Evolutionary conservation across 2,888 invertebrate genomes (phyloP).

Genomic region (Zootermopsis nevadensis): DNA sequence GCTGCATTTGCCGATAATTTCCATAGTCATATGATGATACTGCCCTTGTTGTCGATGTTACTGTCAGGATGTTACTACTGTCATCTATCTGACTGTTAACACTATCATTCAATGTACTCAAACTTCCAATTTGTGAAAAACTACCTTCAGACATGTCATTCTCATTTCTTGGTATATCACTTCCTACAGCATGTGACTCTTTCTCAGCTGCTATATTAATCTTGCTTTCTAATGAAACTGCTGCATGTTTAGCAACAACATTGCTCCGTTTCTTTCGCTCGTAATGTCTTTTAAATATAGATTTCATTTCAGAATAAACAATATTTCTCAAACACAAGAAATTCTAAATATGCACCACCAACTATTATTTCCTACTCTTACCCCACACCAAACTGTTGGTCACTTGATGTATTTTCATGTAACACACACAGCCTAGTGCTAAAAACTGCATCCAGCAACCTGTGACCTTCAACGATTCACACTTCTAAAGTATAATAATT

Average conservation of each 20-base stretch:
- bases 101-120: not conserved
- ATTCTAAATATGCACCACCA: too few relatives aligned
- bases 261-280: not conserved
- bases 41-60: too few relatives aligned
- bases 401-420: not conserved
- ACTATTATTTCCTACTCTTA: too few relatives aligned
- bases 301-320: conserved; percentile 18
- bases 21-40: too few relatives aligned
- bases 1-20: too few relatives aligned
- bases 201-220: not conserved
- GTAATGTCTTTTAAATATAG: conserved; percentile 14
- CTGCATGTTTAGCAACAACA: not conserved
- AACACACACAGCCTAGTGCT: not conserved
- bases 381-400: too few relatives aligned
- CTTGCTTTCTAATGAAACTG: not conserved
- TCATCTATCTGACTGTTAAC: not conserved
- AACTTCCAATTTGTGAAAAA: not conserved
- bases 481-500: not conserved
- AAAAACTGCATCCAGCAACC: too few relatives aligned
- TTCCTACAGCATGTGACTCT: not conserved
- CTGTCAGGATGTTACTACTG: not conserved
- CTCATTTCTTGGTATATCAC: not conserved
- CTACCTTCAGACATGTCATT: not conserved
- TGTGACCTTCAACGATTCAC: not conserved
- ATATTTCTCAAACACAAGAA: not conserved